These are phyloP conservation scores for Leucoma salicis DNA, from an alignment of 2,888 invertebrate species.

Conservation along the genomic window DNA sequence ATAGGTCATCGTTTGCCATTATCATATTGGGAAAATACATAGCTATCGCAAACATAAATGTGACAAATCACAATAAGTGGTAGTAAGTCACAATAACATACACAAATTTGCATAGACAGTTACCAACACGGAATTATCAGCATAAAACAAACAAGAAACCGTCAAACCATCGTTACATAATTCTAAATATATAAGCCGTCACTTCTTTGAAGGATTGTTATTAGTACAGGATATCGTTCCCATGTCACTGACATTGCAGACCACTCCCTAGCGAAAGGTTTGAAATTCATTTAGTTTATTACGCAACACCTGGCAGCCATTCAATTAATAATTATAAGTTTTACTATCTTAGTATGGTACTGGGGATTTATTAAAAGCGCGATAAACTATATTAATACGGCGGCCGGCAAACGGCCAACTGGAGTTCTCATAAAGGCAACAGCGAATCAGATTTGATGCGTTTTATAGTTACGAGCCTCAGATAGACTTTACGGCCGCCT, in stretches of 20 bases:
- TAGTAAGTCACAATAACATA: constrained; percentile 9
- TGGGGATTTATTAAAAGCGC: constrained; percentile 60
- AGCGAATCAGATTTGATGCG: constrained; percentile 65
- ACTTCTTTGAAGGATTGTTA: constrained; percentile 21
- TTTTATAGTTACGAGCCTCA: constrained; percentile 64
- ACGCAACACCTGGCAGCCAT: constrained; percentile 61
- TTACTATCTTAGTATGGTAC: constrained; percentile 52
- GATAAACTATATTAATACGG: constrained; percentile 62
- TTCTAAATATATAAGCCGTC: constrained; percentile 28
- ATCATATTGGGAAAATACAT: constrained; percentile 1
- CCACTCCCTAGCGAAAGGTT: constrained; percentile 35
- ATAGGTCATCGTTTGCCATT: constrained; percentile 5
- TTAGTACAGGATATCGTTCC: constrained; percentile 21
- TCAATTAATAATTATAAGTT: constrained; percentile 68
- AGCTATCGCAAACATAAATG: constrained; percentile 9
- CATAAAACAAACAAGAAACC: constrained; percentile 16
- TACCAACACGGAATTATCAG: constrained; percentile 25
- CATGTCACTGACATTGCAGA: constrained; percentile 27
- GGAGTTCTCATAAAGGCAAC: constrained; percentile 59
- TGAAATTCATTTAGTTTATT: constrained; percentile 55
- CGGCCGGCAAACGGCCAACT: constrained; percentile 53
- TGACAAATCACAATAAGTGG: too few species aligned
- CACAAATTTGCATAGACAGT: constrained; percentile 21
- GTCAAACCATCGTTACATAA: constrained; percentile 30
- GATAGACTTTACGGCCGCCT: constrained; percentile 59